A percentile compares a stretch with the other conserved stretches of the same genome.
These are phyloP conservation scores for Automeris io DNA, from an alignment of 2,888 invertebrate species.

Conservation along the genomic window DNA sequence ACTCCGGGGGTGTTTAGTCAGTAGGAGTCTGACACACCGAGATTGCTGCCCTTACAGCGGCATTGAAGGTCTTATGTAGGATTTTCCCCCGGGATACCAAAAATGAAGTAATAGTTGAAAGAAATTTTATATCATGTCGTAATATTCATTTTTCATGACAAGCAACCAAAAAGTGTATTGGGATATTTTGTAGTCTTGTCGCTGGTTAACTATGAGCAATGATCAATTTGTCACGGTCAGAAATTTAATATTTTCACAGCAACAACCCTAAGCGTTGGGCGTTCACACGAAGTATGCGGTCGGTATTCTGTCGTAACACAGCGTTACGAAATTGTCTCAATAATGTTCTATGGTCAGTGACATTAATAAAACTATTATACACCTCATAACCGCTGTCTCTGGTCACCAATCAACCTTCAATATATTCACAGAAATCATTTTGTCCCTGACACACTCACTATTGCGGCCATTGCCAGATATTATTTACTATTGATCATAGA, in stretches of 20 bases:
- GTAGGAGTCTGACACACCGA: too few relatives aligned
- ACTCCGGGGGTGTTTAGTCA: too few relatives aligned
- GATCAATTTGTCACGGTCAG: background rate
- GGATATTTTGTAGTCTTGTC: too few relatives aligned
- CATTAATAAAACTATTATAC: slow-evolving; percentile 37
- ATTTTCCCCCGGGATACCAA: too few relatives aligned
- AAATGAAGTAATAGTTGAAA: too few relatives aligned
- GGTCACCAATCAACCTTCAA: background rate
- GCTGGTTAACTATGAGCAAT: too few relatives aligned
- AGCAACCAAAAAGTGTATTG: too few relatives aligned
- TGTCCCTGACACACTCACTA: background rate
- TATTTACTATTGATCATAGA: background rate
- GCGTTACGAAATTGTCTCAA: slow-evolving; percentile 42
- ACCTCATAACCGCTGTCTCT: background rate
- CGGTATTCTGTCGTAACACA: slow-evolving; percentile 32
- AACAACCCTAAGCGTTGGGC: background rate
- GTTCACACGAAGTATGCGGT: slow-evolving; percentile 26
- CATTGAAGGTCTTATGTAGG: too few relatives aligned
- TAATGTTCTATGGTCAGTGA: slow-evolving; percentile 41
- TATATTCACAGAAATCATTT: background rate
- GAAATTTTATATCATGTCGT: too few relatives aligned
- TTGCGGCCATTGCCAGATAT: background rate
- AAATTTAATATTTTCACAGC: background rate
- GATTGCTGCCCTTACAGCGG: too few relatives aligned
- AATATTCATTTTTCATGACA: too few relatives aligned